A percentile compares a stretch with the other conserved stretches of the same genome.
phyloP scores from a whole-genome alignment of 2,888 invertebrate species.

The Copidosoma aretas region DNA sequence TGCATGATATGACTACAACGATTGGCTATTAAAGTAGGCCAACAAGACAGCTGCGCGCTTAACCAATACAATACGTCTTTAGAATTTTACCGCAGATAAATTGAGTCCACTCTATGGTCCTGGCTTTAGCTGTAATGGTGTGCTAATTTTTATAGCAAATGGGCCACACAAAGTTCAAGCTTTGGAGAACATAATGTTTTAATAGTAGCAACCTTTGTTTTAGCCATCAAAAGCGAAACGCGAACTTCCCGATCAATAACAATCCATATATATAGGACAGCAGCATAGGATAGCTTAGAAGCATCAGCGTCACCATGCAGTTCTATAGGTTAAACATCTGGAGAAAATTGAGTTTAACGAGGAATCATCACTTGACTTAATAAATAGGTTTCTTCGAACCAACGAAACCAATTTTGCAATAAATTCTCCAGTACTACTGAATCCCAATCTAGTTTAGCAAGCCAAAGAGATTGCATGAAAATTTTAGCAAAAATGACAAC shows the following conservation, averaged over 20 bases:
- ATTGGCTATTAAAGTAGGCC: background rate
- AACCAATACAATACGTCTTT: constrained; percentile 3
- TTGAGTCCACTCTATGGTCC: background rate
- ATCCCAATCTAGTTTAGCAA: background rate
- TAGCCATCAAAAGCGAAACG: background rate
- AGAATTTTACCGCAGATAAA: background rate
- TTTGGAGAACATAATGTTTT: background rate
- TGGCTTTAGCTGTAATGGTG: background rate
- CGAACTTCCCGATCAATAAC: background rate
- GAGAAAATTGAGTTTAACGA: background rate
- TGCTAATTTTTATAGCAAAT: background rate
- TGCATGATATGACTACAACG: background rate
- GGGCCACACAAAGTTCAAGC: background rate
- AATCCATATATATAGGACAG: background rate
- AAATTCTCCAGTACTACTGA: background rate
- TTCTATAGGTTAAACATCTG: background rate
- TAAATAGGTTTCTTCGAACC: too few relatives aligned
- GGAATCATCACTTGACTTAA: background rate
- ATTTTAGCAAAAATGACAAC: background rate
- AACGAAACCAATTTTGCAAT: background rate
- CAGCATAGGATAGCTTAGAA: background rate
- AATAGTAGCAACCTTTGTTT: background rate
- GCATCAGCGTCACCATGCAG: constrained; percentile 1
- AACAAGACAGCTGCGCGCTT: background rate
- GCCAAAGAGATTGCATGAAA: background rate